Percentiles rank a stretch among this genome's conserved stretches.
phyloP scores from a whole-genome alignment of 2,797 vertebrate genomes.

The Luscinia megarhynchos region DNA sequence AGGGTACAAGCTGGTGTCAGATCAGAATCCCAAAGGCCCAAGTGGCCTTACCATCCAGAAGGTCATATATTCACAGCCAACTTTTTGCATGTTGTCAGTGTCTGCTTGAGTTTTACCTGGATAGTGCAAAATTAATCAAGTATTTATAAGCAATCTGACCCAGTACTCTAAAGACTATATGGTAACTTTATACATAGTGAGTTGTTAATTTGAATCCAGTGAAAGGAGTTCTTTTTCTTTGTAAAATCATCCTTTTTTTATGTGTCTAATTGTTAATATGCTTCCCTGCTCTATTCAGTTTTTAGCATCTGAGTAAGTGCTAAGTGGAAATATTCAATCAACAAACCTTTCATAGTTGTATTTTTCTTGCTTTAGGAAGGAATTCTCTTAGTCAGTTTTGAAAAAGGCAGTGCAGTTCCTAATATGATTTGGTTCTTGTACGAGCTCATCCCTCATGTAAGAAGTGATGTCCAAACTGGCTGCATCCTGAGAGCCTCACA shows the following conservation, averaged over 20 bases:
- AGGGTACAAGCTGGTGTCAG: not conserved
- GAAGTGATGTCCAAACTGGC: not conserved
- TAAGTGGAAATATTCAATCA: not conserved
- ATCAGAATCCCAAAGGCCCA: not conserved
- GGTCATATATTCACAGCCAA: not conserved
- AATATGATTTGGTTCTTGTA: not conserved
- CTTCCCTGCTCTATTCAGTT: not conserved
- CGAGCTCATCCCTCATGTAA: not conserved
- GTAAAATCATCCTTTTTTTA: not conserved
- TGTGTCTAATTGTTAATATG: not conserved
- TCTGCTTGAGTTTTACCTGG: not conserved
- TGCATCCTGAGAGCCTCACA: not conserved
- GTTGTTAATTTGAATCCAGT: not conserved
- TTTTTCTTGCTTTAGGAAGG: not conserved
- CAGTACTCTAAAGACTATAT: not conserved
- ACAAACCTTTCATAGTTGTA: not conserved
- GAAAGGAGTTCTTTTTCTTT: not conserved
- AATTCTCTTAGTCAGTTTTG: not conserved
- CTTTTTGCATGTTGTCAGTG: not conserved
- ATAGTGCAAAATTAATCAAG: not conserved
- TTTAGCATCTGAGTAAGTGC: not conserved
- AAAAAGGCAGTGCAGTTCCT: not conserved
- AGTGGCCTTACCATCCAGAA: not conserved
- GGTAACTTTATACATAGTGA: not conserved
- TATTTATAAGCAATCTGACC: not conserved